These are phyloP conservation scores for Aplochiton taeniatus DNA, from an alignment of 2,797 vertebrate species.

Conservation along the genomic window DNA sequence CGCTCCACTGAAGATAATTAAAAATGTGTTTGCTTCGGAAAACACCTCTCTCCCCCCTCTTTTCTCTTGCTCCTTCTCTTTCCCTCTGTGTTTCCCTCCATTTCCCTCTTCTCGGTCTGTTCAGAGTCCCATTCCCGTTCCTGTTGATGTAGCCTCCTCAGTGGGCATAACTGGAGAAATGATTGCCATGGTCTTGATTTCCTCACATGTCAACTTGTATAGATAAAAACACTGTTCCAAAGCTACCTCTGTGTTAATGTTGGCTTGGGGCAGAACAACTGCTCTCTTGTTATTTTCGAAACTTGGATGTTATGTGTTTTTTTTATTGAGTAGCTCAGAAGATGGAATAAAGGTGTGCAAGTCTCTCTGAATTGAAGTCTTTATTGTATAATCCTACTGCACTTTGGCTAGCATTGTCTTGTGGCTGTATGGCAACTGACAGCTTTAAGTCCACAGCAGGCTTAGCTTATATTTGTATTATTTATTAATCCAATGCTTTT, in stretches of 20 bases:
- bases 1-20: constrained; percentile 12
- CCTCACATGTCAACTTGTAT: constrained; percentile 29
- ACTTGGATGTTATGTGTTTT: too few species aligned
- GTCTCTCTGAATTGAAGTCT: constrained; percentile 48
- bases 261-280: constrained; percentile 18
- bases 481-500: constrained; percentile 31
- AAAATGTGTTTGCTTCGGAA: constrained; percentile 15
- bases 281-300: neutral
- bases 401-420: constrained; percentile 57
- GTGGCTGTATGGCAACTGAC: constrained; percentile 43
- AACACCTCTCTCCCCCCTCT: constrained; percentile 29
- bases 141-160: constrained; percentile 35
- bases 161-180: constrained; percentile 16
- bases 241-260: neutral
- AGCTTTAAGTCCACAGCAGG: neutral
- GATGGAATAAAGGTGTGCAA: constrained; percentile 27
- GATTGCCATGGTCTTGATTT: constrained; percentile 10
- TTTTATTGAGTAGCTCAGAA: constrained; percentile 17
- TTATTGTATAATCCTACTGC: constrained; percentile 58
- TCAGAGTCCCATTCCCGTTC: constrained; percentile 33
- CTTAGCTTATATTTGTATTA: neutral
- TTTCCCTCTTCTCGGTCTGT: constrained; percentile 16
- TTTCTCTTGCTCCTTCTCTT: neutral
- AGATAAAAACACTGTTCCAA: constrained; percentile 24
- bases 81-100: neutral